A percentile compares a stretch with the other conserved stretches of the same genome.
Evolutionary conservation across 1,140 invertebrate genomes (phyloP).

Genomic region (Ephestia elutella): DNA sequence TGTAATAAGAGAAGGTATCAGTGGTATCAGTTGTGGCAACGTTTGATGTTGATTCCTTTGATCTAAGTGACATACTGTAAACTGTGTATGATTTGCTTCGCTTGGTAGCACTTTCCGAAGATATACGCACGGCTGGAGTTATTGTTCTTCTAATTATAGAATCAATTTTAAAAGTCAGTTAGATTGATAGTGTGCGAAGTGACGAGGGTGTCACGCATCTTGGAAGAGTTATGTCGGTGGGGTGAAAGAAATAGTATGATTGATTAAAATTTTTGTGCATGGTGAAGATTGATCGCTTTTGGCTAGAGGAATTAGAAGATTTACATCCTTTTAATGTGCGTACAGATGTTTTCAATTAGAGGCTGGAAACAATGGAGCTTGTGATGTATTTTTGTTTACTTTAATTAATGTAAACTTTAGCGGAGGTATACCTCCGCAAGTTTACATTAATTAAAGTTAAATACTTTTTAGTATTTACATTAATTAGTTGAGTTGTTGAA

Average conservation of each 20-base stretch:
- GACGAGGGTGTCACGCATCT: slow-evolving; percentile 7
- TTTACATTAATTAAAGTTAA: no score
- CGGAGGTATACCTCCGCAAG: no score
- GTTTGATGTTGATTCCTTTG: slow-evolving; percentile 60
- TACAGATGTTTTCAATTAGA: slow-evolving; percentile 2
- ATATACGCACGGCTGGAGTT: slow-evolving; percentile 16
- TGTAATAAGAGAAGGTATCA: slow-evolving; percentile 17
- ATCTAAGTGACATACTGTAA: slow-evolving; percentile 57
- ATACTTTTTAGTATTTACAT: no score
- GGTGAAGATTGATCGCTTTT: background rate
- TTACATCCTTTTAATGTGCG: background rate
- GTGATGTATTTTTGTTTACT: background rate
- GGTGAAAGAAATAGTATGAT: slow-evolving; percentile 7
- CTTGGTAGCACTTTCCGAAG: slow-evolving; percentile 31
- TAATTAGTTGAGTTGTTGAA: no score
- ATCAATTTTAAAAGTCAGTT: slow-evolving; percentile 28
- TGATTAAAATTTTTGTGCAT: slow-evolving; percentile 4
- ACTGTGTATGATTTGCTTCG: slow-evolving; percentile 52
- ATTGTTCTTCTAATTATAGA: slow-evolving; percentile 51
- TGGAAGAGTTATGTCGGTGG: background rate
- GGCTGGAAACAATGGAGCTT: background rate
- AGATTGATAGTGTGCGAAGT: slow-evolving; percentile 33
- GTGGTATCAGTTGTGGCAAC: slow-evolving; percentile 33
- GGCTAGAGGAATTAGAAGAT: background rate
- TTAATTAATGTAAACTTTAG: no score